Base-by-base conservation (phyloP, 1,140 invertebrate species). In the Papilio polytes region DNA sequence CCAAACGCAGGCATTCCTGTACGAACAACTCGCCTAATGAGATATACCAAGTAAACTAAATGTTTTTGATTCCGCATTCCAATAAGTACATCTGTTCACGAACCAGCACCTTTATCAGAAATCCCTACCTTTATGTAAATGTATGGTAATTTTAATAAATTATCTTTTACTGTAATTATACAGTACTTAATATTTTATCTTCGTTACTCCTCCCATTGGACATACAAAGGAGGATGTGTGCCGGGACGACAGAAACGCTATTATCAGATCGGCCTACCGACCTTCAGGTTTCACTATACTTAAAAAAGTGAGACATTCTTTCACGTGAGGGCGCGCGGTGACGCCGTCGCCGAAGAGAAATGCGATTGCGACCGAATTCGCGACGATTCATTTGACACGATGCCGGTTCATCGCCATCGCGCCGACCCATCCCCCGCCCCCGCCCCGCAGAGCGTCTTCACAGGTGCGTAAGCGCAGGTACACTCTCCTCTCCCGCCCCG, bases 381-480 rank as follows among this genome's bases (percentile, higher is more conserved):
- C 93, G 88, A 93, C 89, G 86, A 90, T 87, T 88, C 91, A 88
- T 91, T 92, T 93, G 93, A 93, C 93, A 93, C 91, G 92, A 94
- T 93, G 93, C 88, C 91, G 93, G 92, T 94, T 94, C 93, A 93
- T 94, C 92, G 93, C 86, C 91, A 90, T 86, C 85, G 82, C 85
- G 81, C 83, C 84, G 84, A 85, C 85, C 87, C 81, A 78, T 81
- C 81, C 53, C 53, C 18, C 51, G 18, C 51, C 13, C 53, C 4
- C 53, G 15, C 53, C 53, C 26, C 83, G 84, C 63, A 78, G 89
- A 89, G 87, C 88, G 89, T 91, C 93, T 92, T 91, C 91, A 91
- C 91, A 94, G 91, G 92, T 94, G 93, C 90, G 93, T 90, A 89
- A 88, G 93, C 93, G 92, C 93, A 94, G 92, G 92, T 91, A 92